Evolutionary conservation across 2,888 invertebrate species (phyloP), one percentile per base, ranked within the genome.

Genomic region (Amorpha juglandis): DNA sequence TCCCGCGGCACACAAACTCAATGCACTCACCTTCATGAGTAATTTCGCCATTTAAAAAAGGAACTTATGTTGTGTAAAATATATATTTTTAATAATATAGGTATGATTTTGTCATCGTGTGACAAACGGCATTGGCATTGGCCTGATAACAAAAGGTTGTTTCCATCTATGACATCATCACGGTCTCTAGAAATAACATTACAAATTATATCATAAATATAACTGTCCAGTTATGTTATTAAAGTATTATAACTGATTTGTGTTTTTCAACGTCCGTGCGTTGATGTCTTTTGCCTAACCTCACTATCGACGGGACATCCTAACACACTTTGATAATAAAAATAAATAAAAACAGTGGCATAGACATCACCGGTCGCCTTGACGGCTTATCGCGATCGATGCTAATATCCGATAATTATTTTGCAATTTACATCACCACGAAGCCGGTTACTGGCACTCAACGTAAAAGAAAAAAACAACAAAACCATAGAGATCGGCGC

Each of bases 391-490:
- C 74, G 70, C 71, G 73, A 71, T 70, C 74, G 74, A 78, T 81
- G 78, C 75, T 80, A 81, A 84, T 80, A 78, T 74, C 79, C 78
- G 83, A 86, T 88, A 87, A 89, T 89, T 86, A 86, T 84, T 87
- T 87, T 77, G 81, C 84, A 90, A 90, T 90, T 90, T 89, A 89
- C 90, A 89, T 89, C 84, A 89, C 80, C 76, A 79, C 47, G 52
- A 53, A 66, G 47, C 78, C 82, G 80, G 78, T 78, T 72, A 62
- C 62, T 78, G 78, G 77, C 77, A 75, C 75, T 65, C 77, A 76
- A 68, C 70, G 68, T 74, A 78, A 68, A 78, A 83, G 83, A 83
- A 68, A 78, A 83, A 84, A 82, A 83, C 80, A 83, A 81, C 81
- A 50, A 65, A 66, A 66, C 51, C 45, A 66, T 63, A 63, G 58